Base-by-base conservation (phyloP, 2,888 invertebrate species). In the Cataglyphis cursor region DNA sequence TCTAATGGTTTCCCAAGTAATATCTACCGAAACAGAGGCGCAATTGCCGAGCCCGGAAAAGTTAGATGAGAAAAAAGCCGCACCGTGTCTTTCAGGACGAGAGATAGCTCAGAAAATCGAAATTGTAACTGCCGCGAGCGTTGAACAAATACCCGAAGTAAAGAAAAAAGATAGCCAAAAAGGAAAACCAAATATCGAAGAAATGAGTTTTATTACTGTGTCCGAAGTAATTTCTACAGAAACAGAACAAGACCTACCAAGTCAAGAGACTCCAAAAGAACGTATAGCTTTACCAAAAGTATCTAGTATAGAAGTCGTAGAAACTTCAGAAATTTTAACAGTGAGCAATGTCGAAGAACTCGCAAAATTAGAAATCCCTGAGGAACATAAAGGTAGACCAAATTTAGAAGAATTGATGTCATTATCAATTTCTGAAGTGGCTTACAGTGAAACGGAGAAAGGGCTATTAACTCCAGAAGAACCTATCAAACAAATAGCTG, bases 201-300 rank as follows among this genome's bases (percentile, higher is more conserved):
- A 93, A 85, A 75, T 93, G 15, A 89, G 88, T 48, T 90, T 91
- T 18, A 57, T 94, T 31, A 91, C 89, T 0, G 87, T 94, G 15
- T 93, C 93, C 5, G 93, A 94, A 87, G 87, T 92, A 5, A 70
- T 93, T 35, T 90, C 91, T 10, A 91, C 91, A 48, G 94, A 94
- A 84, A 73, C 81, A 1, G 94, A 94, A 85, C 87, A 87, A 31
- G 85, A 85, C 44, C 81, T 94, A 3, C 70, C 82, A 8, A 81
- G 74, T 18, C 74, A 88, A 0, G 92, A 91, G 68, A 85, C 89
- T 62, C 94, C 95, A 1, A 92, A 92, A 72, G 88, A 92, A 81
- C 94, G 93, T 83, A 94, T 91, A 85, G 96, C 96, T 1, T 86
- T 92, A 31, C 87, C 93, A 1, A 92, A 93, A 81, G 85, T 96